phyloP scores from a whole-genome alignment of 2,797 vertebrate species.

The Alcedo atthis region DNA sequence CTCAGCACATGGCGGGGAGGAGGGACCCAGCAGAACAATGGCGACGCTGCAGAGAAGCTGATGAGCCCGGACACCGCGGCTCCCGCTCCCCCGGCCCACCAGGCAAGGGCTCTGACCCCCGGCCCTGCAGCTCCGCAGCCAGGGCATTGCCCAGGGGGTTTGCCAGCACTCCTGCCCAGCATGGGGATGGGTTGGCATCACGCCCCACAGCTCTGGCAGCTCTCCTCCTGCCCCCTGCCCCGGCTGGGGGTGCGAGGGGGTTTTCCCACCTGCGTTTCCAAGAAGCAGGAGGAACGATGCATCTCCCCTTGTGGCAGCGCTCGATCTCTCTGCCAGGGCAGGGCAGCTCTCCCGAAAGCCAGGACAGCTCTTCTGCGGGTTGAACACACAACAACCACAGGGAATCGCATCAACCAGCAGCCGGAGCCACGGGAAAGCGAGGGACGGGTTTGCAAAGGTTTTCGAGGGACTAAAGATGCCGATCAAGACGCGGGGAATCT shows the following conservation, averaged over 20 bases:
- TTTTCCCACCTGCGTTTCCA: neutral
- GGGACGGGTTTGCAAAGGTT: neutral
- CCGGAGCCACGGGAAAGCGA: fast-evolving
- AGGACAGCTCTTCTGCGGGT: fast-evolving
- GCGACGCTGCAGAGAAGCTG: constrained; percentile 76
- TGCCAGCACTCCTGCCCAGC: fast-evolving
- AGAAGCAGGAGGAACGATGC: neutral
- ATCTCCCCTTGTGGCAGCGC: fast-evolving
- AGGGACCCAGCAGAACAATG: constrained; percentile 69
- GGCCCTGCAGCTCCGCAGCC: fast-evolving
- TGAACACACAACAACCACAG: neutral
- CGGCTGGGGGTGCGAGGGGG: fast-evolving
- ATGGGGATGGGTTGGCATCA: fast-evolving
- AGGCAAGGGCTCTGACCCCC: neutral
- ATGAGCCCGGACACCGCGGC: constrained; percentile 11
- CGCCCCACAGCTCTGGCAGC: neutral
- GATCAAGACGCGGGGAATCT: fast-evolving
- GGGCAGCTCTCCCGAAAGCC: fast-evolving
- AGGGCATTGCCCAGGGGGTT: fast-evolving
- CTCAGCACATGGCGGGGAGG: constrained; percentile 85
- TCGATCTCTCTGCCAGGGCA: neutral
- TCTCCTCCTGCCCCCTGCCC: fast-evolving
- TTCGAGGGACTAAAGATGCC: neutral
- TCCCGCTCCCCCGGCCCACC: neutral
- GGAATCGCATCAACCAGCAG: fast-evolving